Base-by-base conservation (phyloP, 64 coral and sea anemone genomes). In the Astreopora myriophthalma region DNA sequence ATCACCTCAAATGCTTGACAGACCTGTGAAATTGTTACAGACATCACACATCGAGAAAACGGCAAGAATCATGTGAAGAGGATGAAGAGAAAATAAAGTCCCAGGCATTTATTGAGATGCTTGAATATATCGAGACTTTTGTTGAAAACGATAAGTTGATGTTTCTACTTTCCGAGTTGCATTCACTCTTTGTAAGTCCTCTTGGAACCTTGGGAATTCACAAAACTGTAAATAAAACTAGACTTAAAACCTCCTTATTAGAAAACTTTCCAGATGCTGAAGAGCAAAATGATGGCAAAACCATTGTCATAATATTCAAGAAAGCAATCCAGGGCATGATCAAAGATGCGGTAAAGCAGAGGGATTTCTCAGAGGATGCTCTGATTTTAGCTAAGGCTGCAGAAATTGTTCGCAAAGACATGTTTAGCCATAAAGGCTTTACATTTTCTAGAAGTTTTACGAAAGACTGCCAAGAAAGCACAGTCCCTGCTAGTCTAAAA, bases 351-450 rank as follows among this genome's bases (percentile, higher is more conserved):
- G 38, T 75, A 1, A 61, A 89, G 72, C 61, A 94, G 29, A 89
- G 69, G 32, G 87, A 94, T 55, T 94, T 76, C 61, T 86, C 93
- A 22, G 86, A 90, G 39, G 87, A 94, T 77, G 93, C 93, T 26
- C 19, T 55, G 36, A 94, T 94, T 69, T 87, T 86, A 69, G 92
- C 92, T 22, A 89, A 94, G n/a, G 78, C 93, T 64, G 83, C 77
- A 25, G 92, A 35, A 72, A 89, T 94, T 72, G 77, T 89, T 16
- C 28, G 76, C 16, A 94, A 73, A 69, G 92, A 89, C 29, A 94
- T 94, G n/a, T 84, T 89, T 75, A 64, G 37, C 38, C 63, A 93
- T 32, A 37, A 87, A 79, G 52, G 92, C 38, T 93, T 93, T 63
- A 73, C 69, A 38, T 84, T 94, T 94, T 89, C 77, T 68, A 76